Evolutionary conservation across 1,140 invertebrate genomes (phyloP), one percentile per base, ranked within the genome.

Genomic region (Mya arenaria): DNA sequence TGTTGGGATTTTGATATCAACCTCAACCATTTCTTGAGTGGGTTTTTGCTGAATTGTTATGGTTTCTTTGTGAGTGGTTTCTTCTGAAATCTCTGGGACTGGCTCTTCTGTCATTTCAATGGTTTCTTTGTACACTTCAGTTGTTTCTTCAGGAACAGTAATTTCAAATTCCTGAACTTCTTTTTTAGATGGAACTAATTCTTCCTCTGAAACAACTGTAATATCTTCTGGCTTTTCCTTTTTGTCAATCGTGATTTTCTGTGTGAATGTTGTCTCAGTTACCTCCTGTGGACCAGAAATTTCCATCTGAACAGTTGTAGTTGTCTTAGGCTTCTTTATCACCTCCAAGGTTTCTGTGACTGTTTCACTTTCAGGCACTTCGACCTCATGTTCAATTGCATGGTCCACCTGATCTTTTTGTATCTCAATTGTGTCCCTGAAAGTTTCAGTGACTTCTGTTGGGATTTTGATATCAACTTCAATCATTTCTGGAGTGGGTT

Each of bases 151-250:
- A 56, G 34, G 41, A 1, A 37, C 19, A 2, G 32, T 23, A 17
- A 66, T 30, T 36, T 66, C 62, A 39, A 78, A 4, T 65, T 78
- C 74, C n/a, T n/a, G n/a, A n/a, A n/a, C n/a, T n/a, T n/a, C n/a
- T n/a, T n/a, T n/a, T n/a, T n/a, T n/a, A n/a, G n/a, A n/a, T n/a
- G n/a, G n/a, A n/a, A n/a, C n/a, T n/a, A n/a, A n/a, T n/a, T n/a
- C n/a, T n/a, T n/a, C n/a, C n/a, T n/a, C n/a, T n/a, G n/a, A n/a
- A n/a, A n/a, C n/a, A n/a, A n/a, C n/a, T n/a, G n/a, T n/a, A n/a
- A n/a, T n/a, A n/a, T n/a, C n/a, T n/a, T n/a, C n/a, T n/a, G n/a
- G n/a, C n/a, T n/a, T n/a, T n/a, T n/a, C n/a, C n/a, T n/a, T n/a
- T n/a, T n/a, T n/a, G n/a, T n/a, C n/a, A n/a, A n/a, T n/a, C n/a